Conservation (phyloP, 2,797 vertebrate genomes). For the Orientallactaga sibirica region DNA sequence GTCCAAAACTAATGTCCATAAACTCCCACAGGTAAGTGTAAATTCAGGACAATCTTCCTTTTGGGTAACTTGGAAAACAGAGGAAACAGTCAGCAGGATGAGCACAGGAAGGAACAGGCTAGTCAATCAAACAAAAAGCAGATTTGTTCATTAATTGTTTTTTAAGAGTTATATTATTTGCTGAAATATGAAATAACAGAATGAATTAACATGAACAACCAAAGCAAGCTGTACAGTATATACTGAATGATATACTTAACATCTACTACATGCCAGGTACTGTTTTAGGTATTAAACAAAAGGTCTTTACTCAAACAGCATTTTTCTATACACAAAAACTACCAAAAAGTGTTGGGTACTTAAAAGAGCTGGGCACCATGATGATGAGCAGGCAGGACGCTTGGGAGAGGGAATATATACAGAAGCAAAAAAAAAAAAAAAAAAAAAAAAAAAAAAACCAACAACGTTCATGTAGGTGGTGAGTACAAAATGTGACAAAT, state of each 20-base stretch:
- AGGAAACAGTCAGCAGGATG: conserved; percentile 27
- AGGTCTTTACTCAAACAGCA: conserved; percentile 45
- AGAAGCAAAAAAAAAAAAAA: no score
- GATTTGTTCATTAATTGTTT: no score
- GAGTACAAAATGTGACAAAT: conserved; percentile 29
- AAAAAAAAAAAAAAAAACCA: no score
- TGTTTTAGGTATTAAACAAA: neutral
- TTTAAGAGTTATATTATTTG: no score
- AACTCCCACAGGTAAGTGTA: neutral
- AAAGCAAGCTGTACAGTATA: no score
- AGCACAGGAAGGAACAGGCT: neutral
- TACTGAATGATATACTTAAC: no score
- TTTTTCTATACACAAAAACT: neutral
- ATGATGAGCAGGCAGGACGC: no score
- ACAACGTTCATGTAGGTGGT: neutral
- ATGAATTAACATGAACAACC: no score
- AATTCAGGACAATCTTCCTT: conserved; percentile 11
- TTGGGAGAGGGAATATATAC: no score
- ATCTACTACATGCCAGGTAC: no score
- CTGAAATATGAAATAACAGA: no score
- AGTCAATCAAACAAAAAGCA: neutral
- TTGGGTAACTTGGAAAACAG: conserved; percentile 4
- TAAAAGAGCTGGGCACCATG: no score
- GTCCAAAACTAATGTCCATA: conserved; percentile 38
- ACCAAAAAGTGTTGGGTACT: neutral